These are phyloP conservation scores for Aselliscus stoliczkanus DNA, from an alignment of 2,797 vertebrate genomes.

Conservation along the genomic window DNA sequence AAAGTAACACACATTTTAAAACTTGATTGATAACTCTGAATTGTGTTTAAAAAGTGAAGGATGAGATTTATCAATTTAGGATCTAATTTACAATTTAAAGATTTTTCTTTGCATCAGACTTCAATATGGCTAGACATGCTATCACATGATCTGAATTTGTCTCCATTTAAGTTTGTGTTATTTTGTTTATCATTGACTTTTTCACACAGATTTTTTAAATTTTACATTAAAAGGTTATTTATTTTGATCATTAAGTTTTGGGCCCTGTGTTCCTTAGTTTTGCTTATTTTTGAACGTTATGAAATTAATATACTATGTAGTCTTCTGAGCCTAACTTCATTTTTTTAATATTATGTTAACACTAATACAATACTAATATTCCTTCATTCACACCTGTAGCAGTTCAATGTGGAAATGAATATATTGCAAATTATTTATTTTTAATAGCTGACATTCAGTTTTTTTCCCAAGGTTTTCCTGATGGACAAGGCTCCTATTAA, in stretches of 20 bases:
- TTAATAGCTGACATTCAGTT: background rate
- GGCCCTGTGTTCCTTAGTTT: background rate
- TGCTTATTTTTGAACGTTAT: background rate
- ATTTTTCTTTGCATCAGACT: background rate
- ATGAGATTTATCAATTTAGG: background rate
- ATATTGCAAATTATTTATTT: background rate
- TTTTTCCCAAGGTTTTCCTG: background rate
- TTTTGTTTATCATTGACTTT: background rate
- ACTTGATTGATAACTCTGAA: background rate
- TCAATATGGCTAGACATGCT: background rate
- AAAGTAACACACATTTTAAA: background rate
- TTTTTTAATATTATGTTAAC: background rate
- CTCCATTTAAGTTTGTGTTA: background rate
- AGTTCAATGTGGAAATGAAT: background rate
- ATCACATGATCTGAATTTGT: background rate
- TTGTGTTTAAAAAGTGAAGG: background rate
- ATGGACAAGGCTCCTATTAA: background rate
- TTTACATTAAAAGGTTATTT: background rate
- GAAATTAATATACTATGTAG: background rate
- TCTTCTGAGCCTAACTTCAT: background rate
- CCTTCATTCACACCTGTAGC: background rate
- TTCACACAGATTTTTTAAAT: background rate
- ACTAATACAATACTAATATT: background rate
- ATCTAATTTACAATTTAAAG: background rate
- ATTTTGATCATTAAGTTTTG: background rate